Base-by-base conservation (phyloP, 2,797 vertebrate species). In the Ctenopoma multispine region DNA sequence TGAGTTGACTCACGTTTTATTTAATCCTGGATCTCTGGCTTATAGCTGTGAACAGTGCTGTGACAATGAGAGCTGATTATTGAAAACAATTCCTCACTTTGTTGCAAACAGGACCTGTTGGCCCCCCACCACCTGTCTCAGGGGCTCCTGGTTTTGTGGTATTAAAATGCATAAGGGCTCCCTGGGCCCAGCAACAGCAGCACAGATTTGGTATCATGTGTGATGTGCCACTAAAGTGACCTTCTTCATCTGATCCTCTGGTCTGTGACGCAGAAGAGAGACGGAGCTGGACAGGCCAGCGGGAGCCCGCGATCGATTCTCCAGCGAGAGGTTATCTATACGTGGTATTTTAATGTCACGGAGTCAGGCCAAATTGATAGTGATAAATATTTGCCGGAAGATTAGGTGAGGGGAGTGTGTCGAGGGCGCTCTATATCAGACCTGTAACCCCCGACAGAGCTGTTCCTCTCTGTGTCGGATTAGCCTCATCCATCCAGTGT, bases 381-480 rank as follows among this genome's bases (percentile, higher is more conserved):
- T 97, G 97, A 98, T 98, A 97, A 98, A 98, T 97, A 98, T 98
- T 98, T 97, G 96, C 96, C 96, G 95, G 96, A 95, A 97, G 96
- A 99, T 98, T 98, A 97, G 96, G 96, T 94, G 96, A 95, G 96
- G 95, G 95, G 95, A 96, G 95, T 91, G 95, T 95, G 96, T 87
- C 75, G 94, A 91, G 94, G 92, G 94, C 87, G 92, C 94, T 96
- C 95, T 90, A 94, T 96, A 96, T 96, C 94, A 94, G 96, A 96
- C 96, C 96, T 95, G 96, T 96, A 97, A 97, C 96, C 95, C 36
- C 95, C 94, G 92, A 94, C 93, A 96, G 96, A 96, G 95, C 95
- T 93, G 95, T 91, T 96, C 95, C 95, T 96, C 90, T 94, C 94
- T 96, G 94, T 95, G 94, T 93, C 95, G 95, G 96, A 98, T 97